Evolutionary conservation across 2,113 vertebrate genomes (phyloP).

Genomic region (Rhynchomys soricoides): DNA sequence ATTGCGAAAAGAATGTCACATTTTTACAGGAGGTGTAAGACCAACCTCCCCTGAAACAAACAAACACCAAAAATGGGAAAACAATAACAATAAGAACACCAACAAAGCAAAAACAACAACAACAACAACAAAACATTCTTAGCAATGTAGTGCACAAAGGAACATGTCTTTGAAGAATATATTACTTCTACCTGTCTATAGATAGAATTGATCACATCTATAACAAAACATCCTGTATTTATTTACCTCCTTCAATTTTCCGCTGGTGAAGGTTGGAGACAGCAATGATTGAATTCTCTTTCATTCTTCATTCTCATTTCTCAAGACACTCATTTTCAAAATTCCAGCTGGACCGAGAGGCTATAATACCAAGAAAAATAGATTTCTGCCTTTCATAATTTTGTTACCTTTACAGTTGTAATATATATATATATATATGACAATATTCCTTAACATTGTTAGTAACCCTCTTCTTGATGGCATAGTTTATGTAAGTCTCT

Average conservation of each 20-base stretch:
- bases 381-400: background rate
- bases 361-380: background rate
- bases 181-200: background rate
- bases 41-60: too few relatives aligned
- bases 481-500: too few relatives aligned
- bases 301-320: constrained; percentile 87
- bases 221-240: background rate
- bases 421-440: background rate
- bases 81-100: too few relatives aligned
- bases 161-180: background rate
- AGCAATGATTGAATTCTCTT: constrained; percentile 88
- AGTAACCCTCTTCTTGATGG: background rate
- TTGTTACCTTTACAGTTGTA: background rate
- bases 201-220: background rate
- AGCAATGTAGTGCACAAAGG: background rate
- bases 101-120: too few relatives aligned
- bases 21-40: too few relatives aligned
- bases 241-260: constrained; percentile 90
- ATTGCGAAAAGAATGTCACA: background rate
- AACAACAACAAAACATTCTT: background rate
- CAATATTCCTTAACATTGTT: background rate
- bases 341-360: accelerated
- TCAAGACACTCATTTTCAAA: background rate
- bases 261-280: constrained; percentile 90
- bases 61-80: background rate